phyloP scores from a whole-genome alignment of 2,113 vertebrate genomes.

The Bubo scandiacus region DNA sequence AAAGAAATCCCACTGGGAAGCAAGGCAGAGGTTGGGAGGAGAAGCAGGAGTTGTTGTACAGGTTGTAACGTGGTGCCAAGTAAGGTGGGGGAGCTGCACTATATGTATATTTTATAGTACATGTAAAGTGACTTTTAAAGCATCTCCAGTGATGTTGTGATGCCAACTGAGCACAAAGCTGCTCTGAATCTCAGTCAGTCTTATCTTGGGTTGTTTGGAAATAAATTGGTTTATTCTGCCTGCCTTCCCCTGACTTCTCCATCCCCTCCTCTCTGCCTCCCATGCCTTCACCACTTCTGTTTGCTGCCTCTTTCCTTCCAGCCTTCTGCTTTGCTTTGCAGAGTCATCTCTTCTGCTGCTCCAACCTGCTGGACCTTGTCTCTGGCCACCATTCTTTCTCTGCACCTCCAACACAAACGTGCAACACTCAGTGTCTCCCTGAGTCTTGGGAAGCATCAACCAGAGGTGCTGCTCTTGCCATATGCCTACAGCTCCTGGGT shows the following conservation, averaged over 20 bases:
- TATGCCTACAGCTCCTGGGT: neutral
- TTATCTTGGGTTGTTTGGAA: neutral
- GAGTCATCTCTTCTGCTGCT: neutral
- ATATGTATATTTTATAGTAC: slow-evolving; percentile 54
- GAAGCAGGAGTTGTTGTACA: neutral
- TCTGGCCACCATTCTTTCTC: neutral
- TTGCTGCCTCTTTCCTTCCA: neutral
- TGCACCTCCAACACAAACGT: neutral
- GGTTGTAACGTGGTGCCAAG: neutral
- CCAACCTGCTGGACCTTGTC: neutral
- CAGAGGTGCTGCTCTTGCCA: neutral
- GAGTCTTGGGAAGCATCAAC: neutral
- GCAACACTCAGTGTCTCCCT: neutral
- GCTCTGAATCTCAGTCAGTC: neutral
- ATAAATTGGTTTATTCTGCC: neutral
- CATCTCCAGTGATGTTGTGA: neutral
- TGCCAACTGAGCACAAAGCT: neutral
- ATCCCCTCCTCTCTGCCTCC: neutral
- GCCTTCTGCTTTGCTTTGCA: neutral
- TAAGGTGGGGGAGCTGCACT: slow-evolving; percentile 1
- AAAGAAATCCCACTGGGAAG: neutral
- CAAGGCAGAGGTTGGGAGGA: neutral
- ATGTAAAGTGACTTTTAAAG: slow-evolving; percentile 57
- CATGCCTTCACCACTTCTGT: neutral
- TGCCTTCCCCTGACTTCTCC: neutral